Evolutionary conservation across 2,888 invertebrate species (phyloP).

Genomic region (Cordilura impudica): DNA sequence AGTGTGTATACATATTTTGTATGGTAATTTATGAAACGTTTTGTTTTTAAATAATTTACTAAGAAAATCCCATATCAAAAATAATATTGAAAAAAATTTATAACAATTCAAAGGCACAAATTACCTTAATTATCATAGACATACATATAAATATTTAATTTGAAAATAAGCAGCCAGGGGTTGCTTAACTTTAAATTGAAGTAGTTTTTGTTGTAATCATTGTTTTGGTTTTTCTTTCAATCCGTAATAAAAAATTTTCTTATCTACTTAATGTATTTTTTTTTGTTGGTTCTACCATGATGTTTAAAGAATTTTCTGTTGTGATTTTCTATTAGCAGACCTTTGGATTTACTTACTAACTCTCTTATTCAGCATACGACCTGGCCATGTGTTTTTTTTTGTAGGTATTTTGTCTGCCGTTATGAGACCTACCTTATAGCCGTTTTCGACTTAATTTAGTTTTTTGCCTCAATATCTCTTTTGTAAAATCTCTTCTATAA

Average conservation of each 20-base stretch:
- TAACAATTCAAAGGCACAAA: background rate
- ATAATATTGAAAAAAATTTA: background rate
- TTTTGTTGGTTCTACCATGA: background rate
- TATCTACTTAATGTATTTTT: background rate
- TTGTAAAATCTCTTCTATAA: slow-evolving; percentile 41
- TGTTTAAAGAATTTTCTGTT: background rate
- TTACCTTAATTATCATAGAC: too few relatives aligned
- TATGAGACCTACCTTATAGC: slow-evolving; percentile 19
- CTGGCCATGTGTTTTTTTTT: slow-evolving; percentile 11
- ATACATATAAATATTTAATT: too few relatives aligned
- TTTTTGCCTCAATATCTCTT: slow-evolving; percentile 9
- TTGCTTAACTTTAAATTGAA: background rate
- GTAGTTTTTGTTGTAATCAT: background rate
- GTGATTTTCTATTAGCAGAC: slow-evolving; percentile 31
- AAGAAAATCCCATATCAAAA: too few relatives aligned
- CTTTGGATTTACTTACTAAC: slow-evolving; percentile 40
- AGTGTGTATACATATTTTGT: too few relatives aligned
- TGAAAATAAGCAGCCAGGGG: background rate
- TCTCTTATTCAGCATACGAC: slow-evolving; percentile 20
- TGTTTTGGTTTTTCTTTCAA: slow-evolving; percentile 1
- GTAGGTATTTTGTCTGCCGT: background rate
- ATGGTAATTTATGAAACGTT: too few relatives aligned
- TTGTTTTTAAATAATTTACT: too few relatives aligned
- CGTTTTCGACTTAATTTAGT: background rate
- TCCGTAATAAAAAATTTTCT: background rate